Conservation (phyloP, 1,140 invertebrate species). For the Drosophila fuyamai region DNA sequence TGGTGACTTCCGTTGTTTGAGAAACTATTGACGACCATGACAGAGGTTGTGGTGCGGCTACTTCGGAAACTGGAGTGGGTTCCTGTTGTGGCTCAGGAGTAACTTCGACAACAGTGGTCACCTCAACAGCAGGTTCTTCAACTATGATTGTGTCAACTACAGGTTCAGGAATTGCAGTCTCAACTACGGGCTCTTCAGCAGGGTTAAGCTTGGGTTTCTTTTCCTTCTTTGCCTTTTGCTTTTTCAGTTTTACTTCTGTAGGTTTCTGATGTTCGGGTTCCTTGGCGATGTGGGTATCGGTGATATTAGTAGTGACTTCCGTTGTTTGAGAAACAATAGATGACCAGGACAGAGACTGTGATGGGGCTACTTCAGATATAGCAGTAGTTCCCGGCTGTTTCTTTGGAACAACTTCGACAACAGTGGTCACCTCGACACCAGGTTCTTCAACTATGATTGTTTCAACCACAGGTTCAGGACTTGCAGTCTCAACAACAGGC, state of each 20-base stretch:
- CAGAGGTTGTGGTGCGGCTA: neutral
- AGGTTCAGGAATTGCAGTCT: neutral
- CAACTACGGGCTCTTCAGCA: neutral
- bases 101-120: neutral
- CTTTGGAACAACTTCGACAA: neutral
- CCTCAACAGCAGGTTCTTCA: conserved; percentile 1
- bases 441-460: neutral
- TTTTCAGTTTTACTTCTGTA: conserved; percentile 3
- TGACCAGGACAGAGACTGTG: conserved; percentile 5
- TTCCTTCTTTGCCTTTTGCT: conserved; percentile 51
- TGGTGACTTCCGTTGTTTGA: neutral
- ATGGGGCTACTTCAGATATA: neutral
- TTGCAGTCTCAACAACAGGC: neutral
- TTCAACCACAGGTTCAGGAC: neutral
- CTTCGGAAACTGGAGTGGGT: neutral
- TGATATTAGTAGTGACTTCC: conserved; percentile 4
- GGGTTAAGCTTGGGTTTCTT: conserved; percentile 10
- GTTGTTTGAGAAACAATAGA: conserved; percentile 17
- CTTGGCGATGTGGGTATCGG: neutral
- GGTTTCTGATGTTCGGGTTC: neutral
- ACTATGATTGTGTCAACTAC: neutral
- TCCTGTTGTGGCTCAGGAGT: neutral
- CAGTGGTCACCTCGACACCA: neutral
- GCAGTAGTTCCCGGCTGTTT: neutral
- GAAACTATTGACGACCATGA: conserved; percentile 1